Percentiles rank a stretch among this genome's conserved stretches.
Evolutionary conservation across 2,113 vertebrate genomes (phyloP).

Genomic region (Cebus imitator): DNA sequence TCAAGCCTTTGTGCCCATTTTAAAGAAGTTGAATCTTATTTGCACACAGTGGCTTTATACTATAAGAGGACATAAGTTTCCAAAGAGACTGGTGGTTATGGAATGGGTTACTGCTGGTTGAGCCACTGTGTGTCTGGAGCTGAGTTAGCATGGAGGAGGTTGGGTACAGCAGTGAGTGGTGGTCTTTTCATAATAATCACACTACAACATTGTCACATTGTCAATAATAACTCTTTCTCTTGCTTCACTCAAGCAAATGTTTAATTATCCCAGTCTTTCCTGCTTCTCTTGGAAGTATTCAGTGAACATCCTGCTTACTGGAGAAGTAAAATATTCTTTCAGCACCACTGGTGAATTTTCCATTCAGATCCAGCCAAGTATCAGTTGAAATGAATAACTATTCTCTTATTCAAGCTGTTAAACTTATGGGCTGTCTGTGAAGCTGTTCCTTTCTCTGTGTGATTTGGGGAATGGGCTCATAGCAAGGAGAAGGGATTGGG

Average conservation of each 20-base stretch:
- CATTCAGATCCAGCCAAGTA: background rate
- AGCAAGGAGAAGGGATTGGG: background rate
- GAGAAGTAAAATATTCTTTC: background rate
- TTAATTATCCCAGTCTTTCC: background rate
- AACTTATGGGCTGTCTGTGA: background rate
- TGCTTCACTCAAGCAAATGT: background rate
- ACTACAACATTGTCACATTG: background rate
- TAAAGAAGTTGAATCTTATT: background rate
- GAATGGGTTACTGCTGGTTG: background rate
- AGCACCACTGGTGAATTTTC: background rate
- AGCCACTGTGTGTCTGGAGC: accelerated
- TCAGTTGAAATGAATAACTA: background rate
- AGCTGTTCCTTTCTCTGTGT: background rate
- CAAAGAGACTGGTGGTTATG: background rate
- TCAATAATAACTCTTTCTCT: background rate
- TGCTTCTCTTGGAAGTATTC: background rate
- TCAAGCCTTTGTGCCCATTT: background rate
- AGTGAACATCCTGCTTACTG: background rate
- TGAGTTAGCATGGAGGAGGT: background rate
- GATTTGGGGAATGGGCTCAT: background rate
- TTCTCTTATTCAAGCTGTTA: background rate
- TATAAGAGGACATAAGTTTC: background rate
- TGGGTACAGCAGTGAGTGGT: background rate
- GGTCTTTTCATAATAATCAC: background rate
- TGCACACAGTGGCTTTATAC: background rate